Evolutionary conservation across 2,113 vertebrate species (phyloP), one percentile per base, ranked within the genome.

Genomic region (Hypomesus transpacificus): DNA sequence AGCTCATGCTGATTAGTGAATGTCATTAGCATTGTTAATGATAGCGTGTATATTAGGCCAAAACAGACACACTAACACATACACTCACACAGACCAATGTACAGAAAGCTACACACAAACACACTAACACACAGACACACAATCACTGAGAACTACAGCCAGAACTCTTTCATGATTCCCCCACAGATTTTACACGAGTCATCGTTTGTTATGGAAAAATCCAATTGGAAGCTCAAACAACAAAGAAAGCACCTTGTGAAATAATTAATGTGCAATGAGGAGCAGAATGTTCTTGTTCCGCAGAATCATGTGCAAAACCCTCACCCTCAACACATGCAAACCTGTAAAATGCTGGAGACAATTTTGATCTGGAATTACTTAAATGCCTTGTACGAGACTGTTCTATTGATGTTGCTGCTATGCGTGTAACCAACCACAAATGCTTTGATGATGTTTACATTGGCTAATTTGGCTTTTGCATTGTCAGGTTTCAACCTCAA

Each of bases 181-280:
- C 39, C 66, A 28, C 24, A 9, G 18, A 21, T 71, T 81, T 72
- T 22, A 74, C 3, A 17, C 57, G 16, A 5, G 13, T 70, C 68
- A n/a, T 1, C 3, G 7, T 75, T 82, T 78, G 75, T 66, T 54
- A 73, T 74, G 9, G 52, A 76, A 71, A 78, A 76, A 68, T 79
- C 77, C 59, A 20, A 22, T 53, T 72, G 65, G 68, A 58, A 18
- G 18, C 54, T 46, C 20, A 71, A 26, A 54, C 60, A 72, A 64
- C 60, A 65, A 72, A 53, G 51, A 46, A 61, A 26, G 59, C 14
- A 3, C 69, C 51, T 74, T 17, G 17, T 66, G 62, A 56, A 62
- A 64, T 67, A 59, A 79, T 80, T 77, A 57, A 52, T 74, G 63
- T 66, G 18, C 53, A 14, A 69, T 58, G 51, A 67, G 20, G 16